phyloP scores from a whole-genome alignment of 2,113 vertebrate genomes.

The Promerops cafer region DNA sequence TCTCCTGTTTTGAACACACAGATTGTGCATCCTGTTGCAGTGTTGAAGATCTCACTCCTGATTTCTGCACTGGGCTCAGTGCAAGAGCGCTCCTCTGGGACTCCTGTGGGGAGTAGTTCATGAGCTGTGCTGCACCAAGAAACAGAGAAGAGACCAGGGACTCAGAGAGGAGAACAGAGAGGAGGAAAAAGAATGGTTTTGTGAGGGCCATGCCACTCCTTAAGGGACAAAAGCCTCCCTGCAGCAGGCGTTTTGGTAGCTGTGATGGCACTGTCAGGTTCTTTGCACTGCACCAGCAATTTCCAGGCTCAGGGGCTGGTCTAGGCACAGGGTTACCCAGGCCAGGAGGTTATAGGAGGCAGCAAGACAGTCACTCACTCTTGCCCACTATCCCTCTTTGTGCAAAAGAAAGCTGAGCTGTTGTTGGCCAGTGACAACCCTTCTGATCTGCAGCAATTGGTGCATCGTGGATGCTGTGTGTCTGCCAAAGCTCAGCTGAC shows the following conservation, averaged over 20 bases:
- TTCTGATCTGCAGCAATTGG: neutral
- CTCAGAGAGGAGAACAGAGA: neutral
- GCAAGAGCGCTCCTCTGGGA: neutral
- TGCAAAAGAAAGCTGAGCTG: neutral
- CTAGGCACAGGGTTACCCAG: neutral
- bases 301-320: neutral
- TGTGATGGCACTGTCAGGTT: neutral
- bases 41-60: neutral
- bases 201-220: neutral
- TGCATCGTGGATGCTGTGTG: fast-evolving
- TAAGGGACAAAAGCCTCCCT: neutral
- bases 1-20: neutral
- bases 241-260: neutral
- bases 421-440: neutral
- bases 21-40: neutral
- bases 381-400: neutral
- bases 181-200: neutral
- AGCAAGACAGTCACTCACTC: neutral
- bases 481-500: neutral
- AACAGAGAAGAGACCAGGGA: neutral
- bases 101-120: neutral
- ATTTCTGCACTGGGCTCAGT: fast-evolving
- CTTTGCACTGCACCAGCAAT: neutral
- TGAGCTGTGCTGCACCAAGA: neutral
- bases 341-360: neutral